Base-by-base conservation (phyloP, 64 coral and sea anemone species). In the Anthopleura sola region DNA sequence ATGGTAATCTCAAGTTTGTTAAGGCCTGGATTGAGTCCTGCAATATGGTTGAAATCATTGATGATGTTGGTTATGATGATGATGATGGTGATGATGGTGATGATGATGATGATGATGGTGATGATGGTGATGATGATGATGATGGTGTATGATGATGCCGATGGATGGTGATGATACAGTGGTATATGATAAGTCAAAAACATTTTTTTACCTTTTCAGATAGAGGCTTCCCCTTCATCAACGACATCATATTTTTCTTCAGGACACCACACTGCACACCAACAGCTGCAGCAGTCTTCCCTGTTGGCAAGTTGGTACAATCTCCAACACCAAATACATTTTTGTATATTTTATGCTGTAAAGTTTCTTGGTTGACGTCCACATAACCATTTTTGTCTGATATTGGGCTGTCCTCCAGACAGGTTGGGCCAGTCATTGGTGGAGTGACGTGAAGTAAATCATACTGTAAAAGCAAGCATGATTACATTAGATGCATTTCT, bases 321-420 rank as follows among this genome's bases (percentile, higher is more conserved):
- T 98, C 96, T 37, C 96, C 96, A 69, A 98, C 81, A 26, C 89
- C 96, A 94, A 98, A 98, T 17, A 98, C 91, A 44, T 98, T 94
- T 12, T 85, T 56, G 82, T 86, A 98, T 32, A 64, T 94, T 75
- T 98, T 98, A 16, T 94, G 92, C 55, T 86, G 82, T 89, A 94
- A 89, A 51, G 96, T 98, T 12, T 89, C 19, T 83, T 92, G 91
- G 66, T 98, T 75, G 36, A 94, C 96, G 84, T 98, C 96, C 0
- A 98, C 92, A 87, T 87, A 98, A 28, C 96, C 96, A 66, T 56
- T 85, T 6, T 85, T 37, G 55, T 98, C 96, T 46, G 96, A 94
- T 55, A 94, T 90, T 12, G 86, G 84, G 39, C 93, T 92, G 55
- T 86, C 87, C 19, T 49, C 49, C 6, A 92, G 75, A 57, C 92